A percentile compares a stretch with the other conserved stretches of the same genome.
Evolutionary conservation across 2,797 vertebrate genomes (phyloP).

Genomic region (Danio aesculapii): DNA sequence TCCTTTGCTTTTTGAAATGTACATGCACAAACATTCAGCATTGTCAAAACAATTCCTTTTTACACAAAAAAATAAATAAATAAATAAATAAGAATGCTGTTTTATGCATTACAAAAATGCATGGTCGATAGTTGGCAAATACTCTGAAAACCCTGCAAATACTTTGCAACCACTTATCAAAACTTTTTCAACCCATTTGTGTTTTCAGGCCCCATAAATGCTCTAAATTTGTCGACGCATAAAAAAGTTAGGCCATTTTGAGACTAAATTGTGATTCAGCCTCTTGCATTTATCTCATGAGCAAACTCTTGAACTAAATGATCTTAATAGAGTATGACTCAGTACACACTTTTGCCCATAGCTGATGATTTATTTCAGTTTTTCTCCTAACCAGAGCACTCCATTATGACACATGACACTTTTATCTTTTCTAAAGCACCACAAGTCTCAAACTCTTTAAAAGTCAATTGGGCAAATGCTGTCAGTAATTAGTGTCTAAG

Average conservation of each 20-base stretch:
- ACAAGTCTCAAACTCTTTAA: background rate
- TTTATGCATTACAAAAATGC: no score
- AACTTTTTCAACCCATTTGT: no score
- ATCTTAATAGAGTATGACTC: constrained; percentile 11
- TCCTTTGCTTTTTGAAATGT: no score
- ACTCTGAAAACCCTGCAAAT: no score
- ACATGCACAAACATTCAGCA: no score
- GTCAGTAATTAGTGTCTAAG: background rate
- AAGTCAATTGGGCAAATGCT: background rate
- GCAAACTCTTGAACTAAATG: background rate
- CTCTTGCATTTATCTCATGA: constrained; percentile 11
- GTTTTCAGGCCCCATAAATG: no score
- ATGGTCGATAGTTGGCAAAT: no score
- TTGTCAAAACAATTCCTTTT: no score
- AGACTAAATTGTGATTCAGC: background rate
- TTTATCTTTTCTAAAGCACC: constrained; percentile 9
- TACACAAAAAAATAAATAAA: no score
- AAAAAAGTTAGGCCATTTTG: background rate
- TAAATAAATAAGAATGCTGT: no score
- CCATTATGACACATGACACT: constrained; percentile 1
- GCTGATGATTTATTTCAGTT: background rate
- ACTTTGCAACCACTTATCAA: no score
- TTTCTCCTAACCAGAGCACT: background rate
- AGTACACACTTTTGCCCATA: background rate
- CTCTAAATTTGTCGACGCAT: no score